Base-by-base conservation (phyloP, 2,797 vertebrate species). In the Phrynocephalus guinanensis region DNA sequence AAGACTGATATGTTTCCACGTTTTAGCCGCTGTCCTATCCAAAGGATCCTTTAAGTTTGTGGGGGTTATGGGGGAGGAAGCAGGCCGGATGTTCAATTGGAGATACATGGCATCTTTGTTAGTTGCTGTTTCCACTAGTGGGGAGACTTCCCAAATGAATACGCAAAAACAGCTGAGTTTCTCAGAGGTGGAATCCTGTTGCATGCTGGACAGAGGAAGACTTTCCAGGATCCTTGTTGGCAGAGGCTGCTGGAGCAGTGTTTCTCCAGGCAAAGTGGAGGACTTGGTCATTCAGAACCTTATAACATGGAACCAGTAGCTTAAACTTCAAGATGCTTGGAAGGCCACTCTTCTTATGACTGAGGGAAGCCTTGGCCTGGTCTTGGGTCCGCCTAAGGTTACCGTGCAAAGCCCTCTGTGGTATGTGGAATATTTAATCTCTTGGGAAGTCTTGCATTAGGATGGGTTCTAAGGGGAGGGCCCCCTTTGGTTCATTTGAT, bases 351-450 rank as follows among this genome's bases (percentile, higher is more conserved):
- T 60, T 81, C 15, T 44, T 81, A 20, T 28, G 6, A 22, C 33
- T n/a, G 38, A 30, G 11, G 6, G 79, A 50, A 66, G 26, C 38
- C 70, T 20, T 26, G 28, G 8, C 28, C 22, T 67, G 52, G 28
- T 22, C 22, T 83, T 50, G 28, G 26, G 50, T 26, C 83, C 77
- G 52, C 33, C 4, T 73, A 76, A n/a, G 67, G 28, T 78, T 72
- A 71, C 26, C 28, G 83, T 68, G 77, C 63, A 81, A 68, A 81
- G 56, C 56, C 50, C 70, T 56, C 71, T 85, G 38, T 48, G 33
- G 6, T 76, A 44, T n/a, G 60, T 83, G 44, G 81, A 68, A 84
- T 85, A 67, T 88, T 79, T 68, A 85, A 85, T 56, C 48, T 76
- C 63, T 38, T 24, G 20, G 82, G 70, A 76, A 60, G 72, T 79